Evolutionary conservation across 1,140 invertebrate species (phyloP), one percentile per base, ranked within the genome.

Genomic region (Subanguina moxae): DNA sequence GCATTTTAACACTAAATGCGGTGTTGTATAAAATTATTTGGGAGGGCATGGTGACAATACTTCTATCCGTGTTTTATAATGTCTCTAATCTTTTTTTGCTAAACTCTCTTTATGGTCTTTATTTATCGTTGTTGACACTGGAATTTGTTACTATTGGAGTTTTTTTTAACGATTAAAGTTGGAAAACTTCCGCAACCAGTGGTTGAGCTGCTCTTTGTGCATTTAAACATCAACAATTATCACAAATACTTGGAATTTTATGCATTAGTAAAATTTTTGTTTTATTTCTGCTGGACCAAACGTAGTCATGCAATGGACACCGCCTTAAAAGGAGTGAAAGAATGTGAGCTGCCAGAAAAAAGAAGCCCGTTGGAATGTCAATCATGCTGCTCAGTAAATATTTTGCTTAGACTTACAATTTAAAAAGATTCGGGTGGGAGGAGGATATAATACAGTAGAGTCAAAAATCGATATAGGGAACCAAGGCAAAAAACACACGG

Each of bases 311-410:
- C 23, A 7, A 27, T 61, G 48, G 64, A 64, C 13, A 27, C 8
- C 13, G 13, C 7, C 3, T 21, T 61, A n/a, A 17, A 65, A 7
- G 23, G 8, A 7, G 42, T 17, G 30, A 42, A 64, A 52, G 27
- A 21, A 32, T 3, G 3, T 11, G 32, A 38, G 11, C 3, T 3
- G 11, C 32, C 32, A 38, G 48, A 21, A n/a, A 58, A 56, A 32
- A 64, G 42, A 56, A 64, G 42, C 13, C 30, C 43, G 13, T 43
- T 64, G 42, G 43, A 56, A 13, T 64, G 32, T 62, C 32, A 56
- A 56, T 58, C 17, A 23, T 65, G 64, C 56, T 11, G 21, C 57
- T 30, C 27, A 25, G 43, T 56, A 15, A 62, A 5, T 59, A 8
- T 56, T 27, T 57, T n/a, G n/a, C n/a, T n/a, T n/a, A n/a, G 19